Conservation (phyloP, 1,140 invertebrate species). For the Caenorhabditis latens region DNA sequence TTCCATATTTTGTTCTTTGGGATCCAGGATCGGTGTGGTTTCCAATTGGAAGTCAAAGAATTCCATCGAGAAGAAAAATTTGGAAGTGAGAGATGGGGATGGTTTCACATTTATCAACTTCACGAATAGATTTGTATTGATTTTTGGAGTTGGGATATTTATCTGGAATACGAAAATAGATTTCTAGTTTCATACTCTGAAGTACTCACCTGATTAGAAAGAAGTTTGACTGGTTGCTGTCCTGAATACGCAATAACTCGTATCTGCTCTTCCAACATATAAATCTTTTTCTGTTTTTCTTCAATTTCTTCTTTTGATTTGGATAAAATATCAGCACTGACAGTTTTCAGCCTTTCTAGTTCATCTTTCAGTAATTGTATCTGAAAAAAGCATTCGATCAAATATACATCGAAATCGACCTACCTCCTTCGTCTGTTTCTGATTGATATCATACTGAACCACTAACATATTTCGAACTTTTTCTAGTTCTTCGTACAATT, state of each 20-base stretch:
- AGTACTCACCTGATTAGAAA: slow-evolving; percentile 17
- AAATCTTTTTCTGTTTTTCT: slow-evolving; percentile 61
- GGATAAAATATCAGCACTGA: slow-evolving; percentile 67
- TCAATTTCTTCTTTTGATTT: slow-evolving; percentile 67
- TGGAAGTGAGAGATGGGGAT: slow-evolving; percentile 59
- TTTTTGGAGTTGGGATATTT: background rate
- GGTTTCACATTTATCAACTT: slow-evolving; percentile 59
- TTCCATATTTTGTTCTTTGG: slow-evolving; percentile 55
- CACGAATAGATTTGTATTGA: slow-evolving; percentile 61
- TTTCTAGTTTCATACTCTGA: no score
- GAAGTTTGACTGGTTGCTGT: slow-evolving; percentile 56
- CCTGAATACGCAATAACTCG: slow-evolving; percentile 63
- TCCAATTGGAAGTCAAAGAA: slow-evolving; percentile 76
- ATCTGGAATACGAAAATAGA: background rate
- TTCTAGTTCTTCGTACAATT: slow-evolving; percentile 74
- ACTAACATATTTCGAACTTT: slow-evolving; percentile 73
- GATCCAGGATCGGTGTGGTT: slow-evolving; percentile 70
- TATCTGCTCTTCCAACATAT: slow-evolving; percentile 63
- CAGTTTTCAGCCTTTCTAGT: slow-evolving; percentile 61
- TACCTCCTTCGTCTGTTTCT: slow-evolving; percentile 71
- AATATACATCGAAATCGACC: background rate
- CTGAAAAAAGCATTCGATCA: slow-evolving; percentile 57
- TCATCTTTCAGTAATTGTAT: slow-evolving; percentile 66
- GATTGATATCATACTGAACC: slow-evolving; percentile 72
- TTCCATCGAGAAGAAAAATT: slow-evolving; percentile 72